Evolutionary conservation across 2,113 vertebrate species (phyloP), one percentile per base, ranked within the genome.

Genomic region (Pseudopipra pipra): DNA sequence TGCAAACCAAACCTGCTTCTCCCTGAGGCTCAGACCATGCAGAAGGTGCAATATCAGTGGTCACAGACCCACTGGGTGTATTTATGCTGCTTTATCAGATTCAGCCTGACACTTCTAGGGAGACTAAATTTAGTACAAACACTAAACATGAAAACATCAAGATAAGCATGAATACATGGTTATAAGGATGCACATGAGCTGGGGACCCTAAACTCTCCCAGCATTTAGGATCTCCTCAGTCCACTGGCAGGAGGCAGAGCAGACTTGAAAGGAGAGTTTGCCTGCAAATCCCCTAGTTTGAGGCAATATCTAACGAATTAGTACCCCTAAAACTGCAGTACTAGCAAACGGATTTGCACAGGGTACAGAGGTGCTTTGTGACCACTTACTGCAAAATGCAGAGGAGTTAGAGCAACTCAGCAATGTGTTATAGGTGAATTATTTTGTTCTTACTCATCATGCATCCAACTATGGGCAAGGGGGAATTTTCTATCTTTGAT

Each of bases 401-500:
- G 37, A 79, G 8, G 25, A 65, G 30, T 10, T n/a, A 33, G 56
- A 68, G n/a, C 23, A 80, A 52, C 67, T 83, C 43, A 80, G 39
- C 20, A 77, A 84, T n/a, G 15, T 59, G 25, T 31, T 63, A 62
- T 7, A 86, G 67, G 5, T 9, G 3, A 20, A 8, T 1, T 3
- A 6, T 18, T 16, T 56, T 79, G 76, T 76, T n/a, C 46, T 31
- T 65, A n/a, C 16, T 67, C 23, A 66, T 79, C 22, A 19, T 75
- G 46, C 37, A 79, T 73, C 24, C 44, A 72, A 0, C 43, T 77
- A n/a, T 9, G 18, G 68, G 61, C 44, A 89, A 87, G 91, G n/a
- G 54, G 25, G 14, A 85, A 11, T 2, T 85, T 89, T 77, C 85
- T 85, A 85, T 80, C 89, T 77, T 94, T 93, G 81, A 61, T 70